Evolutionary conservation across 2,113 vertebrate genomes (phyloP).

Genomic region (Psophia crepitans): DNA sequence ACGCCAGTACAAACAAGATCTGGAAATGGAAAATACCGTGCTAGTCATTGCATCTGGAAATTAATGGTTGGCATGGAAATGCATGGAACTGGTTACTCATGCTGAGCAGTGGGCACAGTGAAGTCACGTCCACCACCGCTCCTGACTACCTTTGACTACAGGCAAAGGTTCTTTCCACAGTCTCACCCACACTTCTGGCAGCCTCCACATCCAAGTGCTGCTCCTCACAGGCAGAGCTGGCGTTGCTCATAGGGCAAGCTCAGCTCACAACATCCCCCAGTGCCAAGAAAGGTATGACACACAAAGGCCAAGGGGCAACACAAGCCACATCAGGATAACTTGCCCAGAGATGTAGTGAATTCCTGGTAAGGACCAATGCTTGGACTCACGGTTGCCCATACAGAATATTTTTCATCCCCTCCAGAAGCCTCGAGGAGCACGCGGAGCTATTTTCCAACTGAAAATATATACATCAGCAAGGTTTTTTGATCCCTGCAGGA

Average conservation of each 20-base stretch:
- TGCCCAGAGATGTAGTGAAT: not conserved
- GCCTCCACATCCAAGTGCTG: not conserved
- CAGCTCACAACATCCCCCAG: not conserved
- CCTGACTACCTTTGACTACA: not conserved
- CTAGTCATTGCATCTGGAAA: constrained; percentile 33
- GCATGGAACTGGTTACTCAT: constrained; percentile 52
- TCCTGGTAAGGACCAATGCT: not conserved
- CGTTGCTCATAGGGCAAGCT: accelerated
- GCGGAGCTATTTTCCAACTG: not conserved
- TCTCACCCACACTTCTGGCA: constrained; percentile 33
- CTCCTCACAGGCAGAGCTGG: not conserved
- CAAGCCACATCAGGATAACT: not conserved
- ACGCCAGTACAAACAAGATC: constrained; percentile 72
- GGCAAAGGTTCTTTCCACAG: constrained; percentile 25
- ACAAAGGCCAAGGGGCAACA: not conserved
- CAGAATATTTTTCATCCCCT: not conserved
- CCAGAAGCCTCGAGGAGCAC: not conserved
- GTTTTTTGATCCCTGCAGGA: not conserved
- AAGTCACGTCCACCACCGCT: not conserved
- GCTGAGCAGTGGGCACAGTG: not conserved
- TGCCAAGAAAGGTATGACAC: not conserved
- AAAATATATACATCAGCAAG: not conserved
- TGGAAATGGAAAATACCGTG: constrained; percentile 46
- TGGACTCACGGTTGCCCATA: not conserved
- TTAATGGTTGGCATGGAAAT: constrained; percentile 17